Evolutionary conservation across 2,113 vertebrate genomes (phyloP).

Genomic region (Mola mola): DNA sequence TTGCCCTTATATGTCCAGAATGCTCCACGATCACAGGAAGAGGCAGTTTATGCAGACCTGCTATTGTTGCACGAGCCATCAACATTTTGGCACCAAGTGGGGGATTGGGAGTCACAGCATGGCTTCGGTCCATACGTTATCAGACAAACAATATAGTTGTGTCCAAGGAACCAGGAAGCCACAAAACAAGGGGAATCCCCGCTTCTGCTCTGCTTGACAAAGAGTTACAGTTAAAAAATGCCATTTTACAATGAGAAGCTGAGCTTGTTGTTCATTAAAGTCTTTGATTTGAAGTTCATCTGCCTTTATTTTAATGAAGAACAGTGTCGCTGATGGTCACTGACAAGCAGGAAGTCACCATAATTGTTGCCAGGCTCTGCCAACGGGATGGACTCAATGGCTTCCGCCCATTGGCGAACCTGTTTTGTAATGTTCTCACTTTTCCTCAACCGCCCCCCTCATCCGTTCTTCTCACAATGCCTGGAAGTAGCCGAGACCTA

Average conservation of each 20-base stretch:
- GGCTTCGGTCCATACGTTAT: conserved; percentile 32
- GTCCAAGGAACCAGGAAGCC: conserved; percentile 60
- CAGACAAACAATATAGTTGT: conserved; percentile 42
- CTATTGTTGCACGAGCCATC: conserved; percentile 67
- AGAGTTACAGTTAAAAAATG: neutral
- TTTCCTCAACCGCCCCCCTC: conserved; percentile 77
- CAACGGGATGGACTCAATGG: conserved; percentile 74
- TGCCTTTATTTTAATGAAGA: neutral
- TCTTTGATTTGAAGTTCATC: too few relatives aligned
- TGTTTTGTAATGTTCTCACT: conserved; percentile 84
- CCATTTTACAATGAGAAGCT: too few relatives aligned
- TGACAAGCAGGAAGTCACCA: conserved; percentile 61
- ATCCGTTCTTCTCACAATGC: conserved; percentile 84
- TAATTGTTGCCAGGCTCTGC: conserved; percentile 57
- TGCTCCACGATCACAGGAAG: conserved; percentile 69
- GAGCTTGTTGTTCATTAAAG: too few relatives aligned
- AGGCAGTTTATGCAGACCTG: conserved; percentile 60
- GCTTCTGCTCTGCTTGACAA: conserved; percentile 9
- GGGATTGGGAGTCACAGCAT: conserved; percentile 53
- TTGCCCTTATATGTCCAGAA: conserved; percentile 82
- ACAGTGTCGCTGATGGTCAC: conserved; percentile 15
- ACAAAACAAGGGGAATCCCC: conserved; percentile 38
- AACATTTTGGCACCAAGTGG: conserved; percentile 57
- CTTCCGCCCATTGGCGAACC: conserved; percentile 81
- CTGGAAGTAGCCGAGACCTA: conserved; percentile 82